Evolutionary conservation across 2,888 invertebrate species (phyloP).

Genomic region (Eupithecia pulchellata): DNA sequence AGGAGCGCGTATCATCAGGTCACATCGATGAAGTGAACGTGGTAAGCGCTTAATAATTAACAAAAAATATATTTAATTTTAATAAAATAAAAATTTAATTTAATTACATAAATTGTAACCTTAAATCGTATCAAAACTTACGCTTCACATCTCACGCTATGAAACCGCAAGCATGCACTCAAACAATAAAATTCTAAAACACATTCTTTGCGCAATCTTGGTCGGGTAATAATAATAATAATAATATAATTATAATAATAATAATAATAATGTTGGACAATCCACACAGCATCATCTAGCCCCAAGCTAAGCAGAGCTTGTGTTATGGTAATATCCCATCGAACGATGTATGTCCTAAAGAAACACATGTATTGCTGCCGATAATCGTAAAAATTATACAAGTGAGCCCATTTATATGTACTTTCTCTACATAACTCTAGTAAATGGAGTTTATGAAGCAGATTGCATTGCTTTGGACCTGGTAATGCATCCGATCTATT

Average conservation of each 20-base stretch:
- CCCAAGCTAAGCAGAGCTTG: no score
- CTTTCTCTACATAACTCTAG: background rate
- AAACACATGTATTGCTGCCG: conserved; percentile 54
- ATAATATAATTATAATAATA: no score
- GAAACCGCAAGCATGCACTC: background rate
- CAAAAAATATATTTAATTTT: no score
- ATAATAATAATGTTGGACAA: no score
- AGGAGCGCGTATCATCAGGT: background rate
- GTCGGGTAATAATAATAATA: conserved; percentile 45
- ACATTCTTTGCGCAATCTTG: conserved; percentile 34
- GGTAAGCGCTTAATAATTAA: background rate
- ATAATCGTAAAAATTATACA: conserved; percentile 59
- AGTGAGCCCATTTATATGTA: conserved; percentile 36
- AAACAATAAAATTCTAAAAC: conserved; percentile 30
- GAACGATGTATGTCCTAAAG: conserved; percentile 56
- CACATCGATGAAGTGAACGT: background rate
- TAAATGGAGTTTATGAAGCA: background rate
- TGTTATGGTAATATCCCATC: no score
- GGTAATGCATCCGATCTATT: background rate
- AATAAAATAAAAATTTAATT: no score
- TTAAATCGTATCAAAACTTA: background rate
- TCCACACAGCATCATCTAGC: no score
- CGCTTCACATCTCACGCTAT: background rate
- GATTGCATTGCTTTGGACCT: background rate
- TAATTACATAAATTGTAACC: no score